Conservation (phyloP, 2,113 vertebrate genomes). For the Hymenochirus boettgeri region DNA sequence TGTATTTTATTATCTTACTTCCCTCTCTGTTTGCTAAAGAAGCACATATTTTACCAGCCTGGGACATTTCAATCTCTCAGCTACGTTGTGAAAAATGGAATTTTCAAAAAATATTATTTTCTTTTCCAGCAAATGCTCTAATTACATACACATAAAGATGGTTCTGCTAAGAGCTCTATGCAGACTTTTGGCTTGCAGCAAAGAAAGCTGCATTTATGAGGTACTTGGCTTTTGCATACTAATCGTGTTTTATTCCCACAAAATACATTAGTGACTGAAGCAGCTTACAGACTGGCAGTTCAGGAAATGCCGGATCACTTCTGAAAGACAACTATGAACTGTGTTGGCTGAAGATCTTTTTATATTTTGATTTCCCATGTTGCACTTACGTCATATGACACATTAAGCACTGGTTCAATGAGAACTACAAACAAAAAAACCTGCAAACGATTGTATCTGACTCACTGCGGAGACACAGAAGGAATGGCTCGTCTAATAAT, state of each 20-base stretch:
- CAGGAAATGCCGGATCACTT: neutral
- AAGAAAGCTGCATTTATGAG: neutral
- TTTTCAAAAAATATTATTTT: neutral
- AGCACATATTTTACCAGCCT: neutral
- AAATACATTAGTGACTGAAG: constrained; percentile 2
- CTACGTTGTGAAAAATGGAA: neutral
- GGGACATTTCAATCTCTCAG: neutral
- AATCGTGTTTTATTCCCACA: neutral
- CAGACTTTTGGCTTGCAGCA: neutral
- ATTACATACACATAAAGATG: neutral
- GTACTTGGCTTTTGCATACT: neutral
- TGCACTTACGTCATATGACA: constrained; percentile 33
- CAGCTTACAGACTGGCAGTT: constrained; percentile 4
- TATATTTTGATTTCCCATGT: neutral
- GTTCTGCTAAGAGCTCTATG: neutral
- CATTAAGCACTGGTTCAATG: constrained; percentile 29
- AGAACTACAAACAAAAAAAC: constrained; percentile 20
- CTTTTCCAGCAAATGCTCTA: neutral
- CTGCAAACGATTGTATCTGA: constrained; percentile 6
- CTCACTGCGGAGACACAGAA: constrained; percentile 18
- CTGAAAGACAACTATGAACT: neutral
- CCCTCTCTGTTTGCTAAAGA: neutral
- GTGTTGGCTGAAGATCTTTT: neutral
- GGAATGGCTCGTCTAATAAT: constrained; percentile 29
- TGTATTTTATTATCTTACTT: neutral